These are phyloP conservation scores for Creontiades dilutus DNA, from an alignment of 2,888 invertebrate species.

Conservation along the genomic window DNA sequence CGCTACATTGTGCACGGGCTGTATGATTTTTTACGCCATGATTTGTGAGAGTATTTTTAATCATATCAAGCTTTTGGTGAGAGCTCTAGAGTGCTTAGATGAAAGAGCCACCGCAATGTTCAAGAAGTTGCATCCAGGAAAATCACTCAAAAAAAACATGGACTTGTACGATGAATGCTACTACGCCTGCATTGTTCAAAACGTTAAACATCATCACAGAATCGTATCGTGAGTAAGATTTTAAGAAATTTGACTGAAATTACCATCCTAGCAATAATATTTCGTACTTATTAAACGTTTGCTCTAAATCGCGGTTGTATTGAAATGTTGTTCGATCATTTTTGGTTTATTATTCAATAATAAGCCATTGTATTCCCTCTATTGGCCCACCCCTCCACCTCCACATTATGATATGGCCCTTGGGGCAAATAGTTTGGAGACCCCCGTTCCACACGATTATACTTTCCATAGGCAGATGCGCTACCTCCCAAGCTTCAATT, in stretches of 20 bases:
- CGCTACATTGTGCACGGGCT: not conserved
- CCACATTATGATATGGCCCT: too few species aligned
- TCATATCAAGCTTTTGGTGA: slow-evolving; percentile 22
- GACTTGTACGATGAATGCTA: slow-evolving; percentile 39
- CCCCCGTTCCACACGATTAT: too few species aligned
- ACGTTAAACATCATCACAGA: slow-evolving; percentile 35
- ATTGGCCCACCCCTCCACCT: too few species aligned
- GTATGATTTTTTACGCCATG: not conserved
- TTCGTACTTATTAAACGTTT: too few species aligned
- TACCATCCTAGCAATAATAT: not conserved
- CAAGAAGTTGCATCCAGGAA: not conserved
- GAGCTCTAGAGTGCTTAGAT: not conserved
- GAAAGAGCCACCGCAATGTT: not conserved
- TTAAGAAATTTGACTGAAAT: not conserved
- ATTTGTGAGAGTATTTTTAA: not conserved
- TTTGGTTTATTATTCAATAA: too few species aligned
- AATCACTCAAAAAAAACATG: not conserved
- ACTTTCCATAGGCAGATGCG: too few species aligned
- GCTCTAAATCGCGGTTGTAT: too few species aligned
- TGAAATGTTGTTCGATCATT: too few species aligned
- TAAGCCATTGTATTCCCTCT: too few species aligned
- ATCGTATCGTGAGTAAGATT: not conserved
- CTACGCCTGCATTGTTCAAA: not conserved
- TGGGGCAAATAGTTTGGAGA: too few species aligned
- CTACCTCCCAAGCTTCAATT: too few species aligned